phyloP scores from a whole-genome alignment of 2,113 vertebrate species.

The Prionailurus bengalensis region DNA sequence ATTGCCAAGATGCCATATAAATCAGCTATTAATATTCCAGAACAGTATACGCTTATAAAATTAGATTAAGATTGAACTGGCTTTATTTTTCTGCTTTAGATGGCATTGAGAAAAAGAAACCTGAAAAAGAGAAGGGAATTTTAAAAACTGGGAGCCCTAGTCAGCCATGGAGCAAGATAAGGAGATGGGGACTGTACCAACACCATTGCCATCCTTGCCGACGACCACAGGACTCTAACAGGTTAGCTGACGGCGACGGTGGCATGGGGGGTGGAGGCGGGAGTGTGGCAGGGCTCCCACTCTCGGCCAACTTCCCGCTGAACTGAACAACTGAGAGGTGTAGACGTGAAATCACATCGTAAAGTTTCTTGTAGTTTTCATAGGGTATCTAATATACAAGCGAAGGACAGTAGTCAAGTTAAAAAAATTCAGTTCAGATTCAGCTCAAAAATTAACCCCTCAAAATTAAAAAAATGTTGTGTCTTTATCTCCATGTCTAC shows the following conservation, averaged over 20 bases:
- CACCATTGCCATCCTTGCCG: neutral
- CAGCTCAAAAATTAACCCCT: neutral
- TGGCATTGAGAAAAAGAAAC: constrained; percentile 8
- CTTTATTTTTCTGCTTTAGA: constrained; percentile 18
- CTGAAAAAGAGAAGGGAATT: neutral
- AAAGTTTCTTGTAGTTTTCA: neutral
- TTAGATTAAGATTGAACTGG: neutral
- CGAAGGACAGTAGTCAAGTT: neutral
- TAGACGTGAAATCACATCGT: neutral
- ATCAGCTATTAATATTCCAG: neutral
- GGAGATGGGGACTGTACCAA: neutral
- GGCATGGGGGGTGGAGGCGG: accelerated
- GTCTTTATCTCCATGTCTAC: neutral
- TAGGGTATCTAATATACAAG: neutral
- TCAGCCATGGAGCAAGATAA: neutral
- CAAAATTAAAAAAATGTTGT: constrained; percentile 8
- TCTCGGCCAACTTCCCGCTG: neutral
- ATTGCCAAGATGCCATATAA: neutral
- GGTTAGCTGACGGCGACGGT: no score
- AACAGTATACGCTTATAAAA: neutral
- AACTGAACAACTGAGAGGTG: neutral
- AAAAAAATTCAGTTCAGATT: constrained; percentile 15
- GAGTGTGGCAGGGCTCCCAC: neutral
- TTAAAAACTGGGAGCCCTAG: neutral
- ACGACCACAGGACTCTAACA: neutral